phyloP scores from a whole-genome alignment of 2,113 vertebrate genomes.

The Ivindomyrus marchei region DNA sequence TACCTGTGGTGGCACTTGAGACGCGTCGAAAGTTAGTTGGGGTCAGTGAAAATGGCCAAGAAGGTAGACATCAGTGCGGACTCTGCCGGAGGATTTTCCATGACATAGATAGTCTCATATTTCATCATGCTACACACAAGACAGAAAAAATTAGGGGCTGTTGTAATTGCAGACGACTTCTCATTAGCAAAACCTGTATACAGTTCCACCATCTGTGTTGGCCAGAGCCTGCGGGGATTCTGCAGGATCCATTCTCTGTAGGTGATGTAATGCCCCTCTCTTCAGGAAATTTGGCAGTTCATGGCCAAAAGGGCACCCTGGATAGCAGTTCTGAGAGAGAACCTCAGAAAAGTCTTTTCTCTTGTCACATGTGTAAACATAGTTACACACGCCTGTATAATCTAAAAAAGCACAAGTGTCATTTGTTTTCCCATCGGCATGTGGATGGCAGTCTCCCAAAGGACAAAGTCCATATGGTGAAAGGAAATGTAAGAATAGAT shows the following conservation, averaged over 20 bases:
- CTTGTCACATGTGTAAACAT: slow-evolving; percentile 59
- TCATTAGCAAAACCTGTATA: slow-evolving; percentile 52
- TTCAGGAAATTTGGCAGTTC: slow-evolving; percentile 39
- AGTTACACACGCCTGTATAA: slow-evolving; percentile 58
- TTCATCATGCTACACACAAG: slow-evolving; percentile 64
- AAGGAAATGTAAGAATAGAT: neutral
- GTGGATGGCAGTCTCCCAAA: neutral
- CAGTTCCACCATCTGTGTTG: slow-evolving; percentile 54
- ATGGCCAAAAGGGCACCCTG: slow-evolving; percentile 12
- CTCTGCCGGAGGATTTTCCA: slow-evolving; percentile 59
- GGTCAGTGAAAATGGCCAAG: slow-evolving; percentile 33
- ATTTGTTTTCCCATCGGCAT: slow-evolving; percentile 14
- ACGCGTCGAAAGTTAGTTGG: slow-evolving; percentile 60
- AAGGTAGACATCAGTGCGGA: slow-evolving; percentile 57
- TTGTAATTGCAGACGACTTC: slow-evolving; percentile 55
- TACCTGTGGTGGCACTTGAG: slow-evolving; percentile 65
- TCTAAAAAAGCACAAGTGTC: slow-evolving; percentile 62
- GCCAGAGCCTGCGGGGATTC: slow-evolving; percentile 21
- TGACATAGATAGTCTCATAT: slow-evolving; percentile 51
- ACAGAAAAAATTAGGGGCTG: slow-evolving; percentile 65
- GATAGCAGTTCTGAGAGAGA: slow-evolving; percentile 1
- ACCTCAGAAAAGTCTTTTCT: slow-evolving; percentile 46
- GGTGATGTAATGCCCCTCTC: slow-evolving; percentile 28
- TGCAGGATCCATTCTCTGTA: slow-evolving; percentile 12
- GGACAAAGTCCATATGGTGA: neutral